These are phyloP conservation scores for Spheniscus mendiculus DNA, from an alignment of 2,113 vertebrate genomes.

Conservation along the genomic window DNA sequence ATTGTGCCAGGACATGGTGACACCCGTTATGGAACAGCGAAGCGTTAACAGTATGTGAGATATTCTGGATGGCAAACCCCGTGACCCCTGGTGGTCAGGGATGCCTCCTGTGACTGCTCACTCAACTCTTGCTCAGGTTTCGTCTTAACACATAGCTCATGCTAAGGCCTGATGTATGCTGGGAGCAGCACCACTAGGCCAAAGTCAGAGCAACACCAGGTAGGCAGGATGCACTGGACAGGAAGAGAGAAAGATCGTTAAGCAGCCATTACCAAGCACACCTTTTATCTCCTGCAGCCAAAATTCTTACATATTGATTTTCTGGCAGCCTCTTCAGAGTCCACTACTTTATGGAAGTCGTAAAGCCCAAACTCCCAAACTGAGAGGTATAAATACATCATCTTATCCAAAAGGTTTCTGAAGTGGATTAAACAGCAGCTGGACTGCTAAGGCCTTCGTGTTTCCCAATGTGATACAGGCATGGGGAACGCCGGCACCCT, in stretches of 20 bases:
- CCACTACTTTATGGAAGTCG: background rate
- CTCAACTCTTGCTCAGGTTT: background rate
- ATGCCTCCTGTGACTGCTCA: background rate
- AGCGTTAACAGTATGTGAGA: background rate
- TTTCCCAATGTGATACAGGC: background rate
- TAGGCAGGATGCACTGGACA: background rate
- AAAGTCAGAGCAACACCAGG: background rate
- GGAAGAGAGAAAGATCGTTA: background rate
- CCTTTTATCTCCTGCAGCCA: background rate
- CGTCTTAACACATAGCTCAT: background rate
- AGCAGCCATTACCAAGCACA: background rate
- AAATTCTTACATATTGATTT: background rate
- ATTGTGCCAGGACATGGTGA: background rate
- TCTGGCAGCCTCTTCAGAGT: background rate
- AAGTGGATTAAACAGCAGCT: background rate
- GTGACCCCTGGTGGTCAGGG: background rate
- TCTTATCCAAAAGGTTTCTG: background rate
- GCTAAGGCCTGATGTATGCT: background rate
- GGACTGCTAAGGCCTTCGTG: background rate
- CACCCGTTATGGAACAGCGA: rapidly evolving
- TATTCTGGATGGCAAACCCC: background rate
- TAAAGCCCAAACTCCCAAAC: background rate
- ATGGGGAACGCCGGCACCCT: background rate
- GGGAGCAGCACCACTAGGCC: background rate
- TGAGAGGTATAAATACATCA: background rate